Evolutionary conservation across 2,888 invertebrate species (phyloP), one percentile per base, ranked within the genome.

Genomic region (Eristalinus sepulchralis): DNA sequence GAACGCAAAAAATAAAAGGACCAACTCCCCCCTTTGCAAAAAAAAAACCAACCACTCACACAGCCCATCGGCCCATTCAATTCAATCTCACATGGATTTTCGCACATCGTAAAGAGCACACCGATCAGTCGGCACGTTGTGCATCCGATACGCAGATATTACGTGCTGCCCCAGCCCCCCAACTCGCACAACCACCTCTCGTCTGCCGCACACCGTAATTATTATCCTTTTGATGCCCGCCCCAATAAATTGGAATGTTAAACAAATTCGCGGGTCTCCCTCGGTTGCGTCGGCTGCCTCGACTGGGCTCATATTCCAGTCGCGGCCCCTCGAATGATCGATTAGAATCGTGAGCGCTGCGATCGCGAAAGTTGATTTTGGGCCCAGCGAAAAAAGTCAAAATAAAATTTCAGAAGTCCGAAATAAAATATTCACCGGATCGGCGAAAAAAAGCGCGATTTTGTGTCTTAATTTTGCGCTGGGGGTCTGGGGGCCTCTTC

Each of bases 61-160:
- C 20, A 20, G 60, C 67, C 27, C 27, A 76, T 67, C 76, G 22
- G 31, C 33, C 47, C 57, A 84, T 86, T 86, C 78, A 83, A 83
- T 83, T 86, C 86, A 86, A 86, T 86, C 83, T 77, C 75, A 71
- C 71, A 86, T 86, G 83, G 20, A 79, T 83, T 83, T 86, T 86
- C 86, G 86, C 86, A 86, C 86, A 83, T 86, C 83, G 67, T 86
- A 86, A 86, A 86, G 66, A 67, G 72, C 78, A 83, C 83, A 83
- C 83, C 83, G 83, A 82, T 86, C 86, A 83, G 57, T 67, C 82
- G 20, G 63, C 62, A 68, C 57, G 71, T 63, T 72, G 66, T 67
- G 71, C 81, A 81, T 77, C 86, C 68, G 83, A 78, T 82, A 78
- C 77, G 72, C 72, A 72, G 57, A 57, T 57, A 78, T 33, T 62